Conservation (phyloP, 1,140 invertebrate species). For the Lerema accius region DNA sequence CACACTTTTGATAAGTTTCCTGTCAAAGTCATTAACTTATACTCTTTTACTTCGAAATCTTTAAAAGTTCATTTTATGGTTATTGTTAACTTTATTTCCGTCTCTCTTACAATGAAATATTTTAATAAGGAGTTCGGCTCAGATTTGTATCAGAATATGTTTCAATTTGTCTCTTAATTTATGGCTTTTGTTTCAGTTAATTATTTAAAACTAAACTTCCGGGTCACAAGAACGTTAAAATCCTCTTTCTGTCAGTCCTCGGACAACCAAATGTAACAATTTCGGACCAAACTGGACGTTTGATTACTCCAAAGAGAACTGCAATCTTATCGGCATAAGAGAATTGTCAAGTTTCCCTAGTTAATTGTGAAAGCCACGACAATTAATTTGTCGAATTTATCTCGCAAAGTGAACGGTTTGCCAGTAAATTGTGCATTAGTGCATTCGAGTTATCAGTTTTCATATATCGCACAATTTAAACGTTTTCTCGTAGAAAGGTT, state of each 20-base stretch:
- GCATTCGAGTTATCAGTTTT: not conserved
- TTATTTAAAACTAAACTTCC: too few species aligned
- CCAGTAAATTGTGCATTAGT: not conserved
- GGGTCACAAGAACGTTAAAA: too few species aligned
- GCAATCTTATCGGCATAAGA: too few species aligned
- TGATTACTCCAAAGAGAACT: too few species aligned
- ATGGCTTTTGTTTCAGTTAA: not conserved
- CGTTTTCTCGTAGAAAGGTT: slow-evolving; percentile 12
- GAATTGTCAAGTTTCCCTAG: not conserved
- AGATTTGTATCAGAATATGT: slow-evolving; percentile 9
- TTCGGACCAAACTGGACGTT: too few species aligned
- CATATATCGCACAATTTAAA: not conserved
- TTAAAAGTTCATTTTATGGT: too few species aligned
- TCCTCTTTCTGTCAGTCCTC: too few species aligned
- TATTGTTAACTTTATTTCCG: too few species aligned
- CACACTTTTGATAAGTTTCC: too few species aligned
- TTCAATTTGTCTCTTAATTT: not conserved
- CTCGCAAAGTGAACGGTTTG: slow-evolving; percentile 9
- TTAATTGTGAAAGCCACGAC: not conserved
- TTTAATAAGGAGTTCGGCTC: not conserved
- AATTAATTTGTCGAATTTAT: slow-evolving; percentile 11
- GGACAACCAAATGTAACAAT: too few species aligned
- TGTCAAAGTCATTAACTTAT: too few species aligned
- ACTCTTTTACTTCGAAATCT: too few species aligned
- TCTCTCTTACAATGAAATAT: not conserved